phyloP scores from a whole-genome alignment of 2,113 vertebrate genomes.

The Trichomycterus rosablanca region DNA sequence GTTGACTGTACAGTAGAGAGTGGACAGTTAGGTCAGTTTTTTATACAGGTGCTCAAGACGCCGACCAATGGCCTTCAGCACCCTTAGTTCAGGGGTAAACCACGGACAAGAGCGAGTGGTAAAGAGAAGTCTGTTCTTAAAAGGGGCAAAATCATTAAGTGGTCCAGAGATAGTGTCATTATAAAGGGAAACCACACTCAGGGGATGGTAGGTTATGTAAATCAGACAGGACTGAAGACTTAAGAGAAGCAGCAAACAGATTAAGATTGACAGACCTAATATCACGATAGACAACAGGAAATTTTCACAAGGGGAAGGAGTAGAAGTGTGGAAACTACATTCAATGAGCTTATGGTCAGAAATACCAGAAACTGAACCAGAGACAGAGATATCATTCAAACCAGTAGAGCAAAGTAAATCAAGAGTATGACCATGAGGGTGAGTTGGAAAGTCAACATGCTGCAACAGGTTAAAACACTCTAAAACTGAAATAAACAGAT shows the following conservation, averaged over 20 bases:
- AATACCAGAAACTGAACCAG: background rate
- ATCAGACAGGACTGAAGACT: background rate
- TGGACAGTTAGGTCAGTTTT: background rate
- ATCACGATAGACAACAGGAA: background rate
- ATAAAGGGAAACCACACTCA: background rate
- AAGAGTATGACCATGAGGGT: background rate
- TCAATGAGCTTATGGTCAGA: background rate
- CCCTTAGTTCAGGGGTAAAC: background rate
- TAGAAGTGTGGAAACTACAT: background rate
- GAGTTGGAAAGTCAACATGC: background rate
- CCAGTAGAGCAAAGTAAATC: background rate
- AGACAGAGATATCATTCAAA: constrained; percentile 5
- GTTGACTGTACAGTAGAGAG: background rate
- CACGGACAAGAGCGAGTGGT: background rate
- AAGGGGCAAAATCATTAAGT: background rate
- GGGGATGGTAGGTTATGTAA: background rate
- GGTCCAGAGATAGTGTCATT: background rate
- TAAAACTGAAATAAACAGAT: background rate
- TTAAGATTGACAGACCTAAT: background rate
- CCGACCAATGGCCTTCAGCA: background rate
- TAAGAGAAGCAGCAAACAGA: background rate
- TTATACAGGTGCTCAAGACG: background rate
- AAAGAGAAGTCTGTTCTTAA: background rate
- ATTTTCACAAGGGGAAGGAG: background rate
- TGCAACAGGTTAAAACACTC: background rate